Percentiles rank a stretch among this genome's conserved stretches.
These are phyloP conservation scores for Poecilus cupreus DNA, from an alignment of 2,888 invertebrate genomes.

Conservation along the genomic window DNA sequence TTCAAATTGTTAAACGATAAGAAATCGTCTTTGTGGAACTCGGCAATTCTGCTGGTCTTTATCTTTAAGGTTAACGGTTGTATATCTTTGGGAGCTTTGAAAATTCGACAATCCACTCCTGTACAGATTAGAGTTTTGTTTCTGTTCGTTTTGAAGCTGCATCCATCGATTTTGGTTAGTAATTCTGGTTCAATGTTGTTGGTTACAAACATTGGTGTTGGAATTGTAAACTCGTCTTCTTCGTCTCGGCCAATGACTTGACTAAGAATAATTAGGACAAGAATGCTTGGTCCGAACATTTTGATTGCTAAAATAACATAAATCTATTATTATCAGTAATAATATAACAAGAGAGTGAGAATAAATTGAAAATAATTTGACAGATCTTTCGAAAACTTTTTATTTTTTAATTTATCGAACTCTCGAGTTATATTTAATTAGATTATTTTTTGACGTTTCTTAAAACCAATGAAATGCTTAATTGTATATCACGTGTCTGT, in stretches of 20 bases:
- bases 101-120: constrained; percentile 32
- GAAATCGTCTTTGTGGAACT: constrained; percentile 72
- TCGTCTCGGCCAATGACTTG: background rate
- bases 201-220: constrained; percentile 29
- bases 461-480: no score
- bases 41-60: constrained; percentile 25
- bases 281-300: background rate
- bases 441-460: no score
- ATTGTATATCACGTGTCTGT: no score
- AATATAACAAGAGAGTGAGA: no score
- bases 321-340: no score
- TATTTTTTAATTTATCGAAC: no score
- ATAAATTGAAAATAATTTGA: no score
- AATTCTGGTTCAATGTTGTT: background rate
- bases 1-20: constrained; percentile 71
- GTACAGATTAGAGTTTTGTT: constrained; percentile 42
- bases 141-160: constrained; percentile 26
- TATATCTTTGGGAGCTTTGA: constrained; percentile 1
- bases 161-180: constrained; percentile 18
- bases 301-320: no score
- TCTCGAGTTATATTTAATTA: no score
- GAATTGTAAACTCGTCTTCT: constrained; percentile 24
- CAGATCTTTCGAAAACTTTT: no score
- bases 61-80: constrained; percentile 28
- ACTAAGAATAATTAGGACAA: background rate